Base-by-base conservation (phyloP, 2,888 invertebrate species). In the Marasmarcha lunaedactyla region DNA sequence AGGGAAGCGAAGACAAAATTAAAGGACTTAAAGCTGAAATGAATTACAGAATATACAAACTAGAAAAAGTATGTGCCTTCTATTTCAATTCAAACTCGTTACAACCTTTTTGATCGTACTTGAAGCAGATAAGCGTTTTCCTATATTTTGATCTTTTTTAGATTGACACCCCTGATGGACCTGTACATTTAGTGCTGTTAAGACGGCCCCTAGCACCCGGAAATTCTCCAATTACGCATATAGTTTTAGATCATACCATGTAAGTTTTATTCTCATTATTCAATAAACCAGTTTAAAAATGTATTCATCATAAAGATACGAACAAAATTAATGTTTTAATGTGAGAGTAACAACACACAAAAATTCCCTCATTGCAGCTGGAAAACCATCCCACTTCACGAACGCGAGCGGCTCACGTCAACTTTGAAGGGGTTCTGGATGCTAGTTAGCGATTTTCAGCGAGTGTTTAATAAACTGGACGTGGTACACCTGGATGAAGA, bases 401-500 rank as follows among this genome's bases (percentile, higher is more conserved):
- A 94, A 60, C 86, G 90, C 37, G 91, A 93, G 45, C 85, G 93
- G 34, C 86, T 90, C 38, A 88, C 87, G 49, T 76, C 89, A 49
- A 85, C 86, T 7, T 87, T 88, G 42, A 89, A 90, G 40, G 92
- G 93, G 57, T 92, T 92, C 63, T 93, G 92, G 92, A 92, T 95
- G 85, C 87, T 92, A 0, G 93, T 91, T 60, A 81, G 88, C 9
- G 94, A 95, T 57, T 93, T 96, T 58, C 87, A 91, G 41, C 89
- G 91, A 54, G 89, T 91, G 1, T 95, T 95, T 67, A 90, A 90
- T 2, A 89, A 91, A 50, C 70, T 96, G 50, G 95, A 95, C 74
- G 88, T 92, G 15, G 91, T 95, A 1, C 94, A 95, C 64, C 77
- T 96, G 47, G 95, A 95, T 59, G 90, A 88, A 15, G 95, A 96